These are phyloP conservation scores for Pomacea canaliculata DNA, from an alignment of 2,888 invertebrate genomes.

Conservation along the genomic window DNA sequence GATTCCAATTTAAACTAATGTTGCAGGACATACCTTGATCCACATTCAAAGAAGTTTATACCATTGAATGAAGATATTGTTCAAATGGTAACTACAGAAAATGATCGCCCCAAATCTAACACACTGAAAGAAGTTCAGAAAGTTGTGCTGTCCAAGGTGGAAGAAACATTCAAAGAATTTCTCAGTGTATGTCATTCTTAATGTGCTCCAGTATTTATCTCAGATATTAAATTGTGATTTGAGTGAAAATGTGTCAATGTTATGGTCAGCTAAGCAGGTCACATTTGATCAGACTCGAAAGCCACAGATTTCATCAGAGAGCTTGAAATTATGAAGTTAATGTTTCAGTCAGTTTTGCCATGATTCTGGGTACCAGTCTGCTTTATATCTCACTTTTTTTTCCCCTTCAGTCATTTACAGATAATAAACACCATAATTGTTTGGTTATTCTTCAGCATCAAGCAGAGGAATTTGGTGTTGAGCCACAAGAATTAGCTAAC, in stretches of 20 bases:
- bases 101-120: conserved; percentile 63
- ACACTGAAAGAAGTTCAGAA: conserved; percentile 60
- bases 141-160: conserved; percentile 54
- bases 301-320: too few species aligned
- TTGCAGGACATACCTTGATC: conserved; percentile 61
- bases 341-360: too few species aligned
- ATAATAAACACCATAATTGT: neutral
- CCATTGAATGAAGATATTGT: conserved; percentile 55
- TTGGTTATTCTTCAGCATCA: conserved; percentile 44
- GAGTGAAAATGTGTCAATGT: too few species aligned
- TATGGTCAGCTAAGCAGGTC: too few species aligned
- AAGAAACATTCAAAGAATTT: conserved; percentile 63
- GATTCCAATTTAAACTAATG: too few species aligned
- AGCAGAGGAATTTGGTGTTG: conserved; percentile 55
- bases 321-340: too few species aligned
- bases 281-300: too few species aligned
- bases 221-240: neutral
- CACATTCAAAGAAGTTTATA: conserved; percentile 57
- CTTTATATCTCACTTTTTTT: too few species aligned
- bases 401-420: too few species aligned
- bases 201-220: neutral
- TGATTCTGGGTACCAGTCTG: too few species aligned
- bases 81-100: conserved; percentile 51
- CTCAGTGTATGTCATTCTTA: conserved; percentile 51
- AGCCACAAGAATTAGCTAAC: conserved; percentile 52